Percentiles rank a stretch among this genome's conserved stretches.
These are phyloP conservation scores for Tiliqua scincoides DNA, from an alignment of 2,113 vertebrate genomes.

Conservation along the genomic window DNA sequence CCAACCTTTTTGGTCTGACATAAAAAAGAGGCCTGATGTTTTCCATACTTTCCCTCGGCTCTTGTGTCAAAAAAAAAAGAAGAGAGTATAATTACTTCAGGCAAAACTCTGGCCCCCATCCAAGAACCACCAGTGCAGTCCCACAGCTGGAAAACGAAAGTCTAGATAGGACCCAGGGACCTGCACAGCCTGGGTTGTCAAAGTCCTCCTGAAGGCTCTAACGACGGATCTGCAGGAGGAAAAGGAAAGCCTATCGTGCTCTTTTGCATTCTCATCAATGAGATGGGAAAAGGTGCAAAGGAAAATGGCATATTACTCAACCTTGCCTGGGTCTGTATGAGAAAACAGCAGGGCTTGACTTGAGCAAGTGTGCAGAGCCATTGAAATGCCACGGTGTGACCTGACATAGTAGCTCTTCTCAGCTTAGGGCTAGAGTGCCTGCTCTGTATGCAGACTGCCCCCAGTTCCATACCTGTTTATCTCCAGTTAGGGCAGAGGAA, in stretches of 20 bases:
- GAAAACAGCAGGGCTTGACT: not conserved
- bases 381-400: not conserved
- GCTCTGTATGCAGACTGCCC: no score
- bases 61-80: constrained; percentile 65
- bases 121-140: constrained; percentile 15
- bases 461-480: no score
- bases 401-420: no score
- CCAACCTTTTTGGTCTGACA: constrained; percentile 69
- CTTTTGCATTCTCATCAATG: not conserved
- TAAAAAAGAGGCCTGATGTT: constrained; percentile 73
- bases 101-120: not conserved
- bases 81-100: constrained; percentile 58
- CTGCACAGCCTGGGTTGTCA: not conserved
- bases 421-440: no score
- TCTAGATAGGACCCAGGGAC: not conserved
- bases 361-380: not conserved
- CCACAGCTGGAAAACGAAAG: not conserved
- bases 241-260: not conserved
- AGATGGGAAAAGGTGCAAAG: not conserved
- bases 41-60: constrained; percentile 70
- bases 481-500: no score
- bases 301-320: not conserved
- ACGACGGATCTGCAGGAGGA: not conserved
- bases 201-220: not conserved
- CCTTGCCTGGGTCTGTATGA: not conserved